Base-by-base conservation (phyloP, 2,888 invertebrate genomes). In the Cataglyphis cursor region DNA sequence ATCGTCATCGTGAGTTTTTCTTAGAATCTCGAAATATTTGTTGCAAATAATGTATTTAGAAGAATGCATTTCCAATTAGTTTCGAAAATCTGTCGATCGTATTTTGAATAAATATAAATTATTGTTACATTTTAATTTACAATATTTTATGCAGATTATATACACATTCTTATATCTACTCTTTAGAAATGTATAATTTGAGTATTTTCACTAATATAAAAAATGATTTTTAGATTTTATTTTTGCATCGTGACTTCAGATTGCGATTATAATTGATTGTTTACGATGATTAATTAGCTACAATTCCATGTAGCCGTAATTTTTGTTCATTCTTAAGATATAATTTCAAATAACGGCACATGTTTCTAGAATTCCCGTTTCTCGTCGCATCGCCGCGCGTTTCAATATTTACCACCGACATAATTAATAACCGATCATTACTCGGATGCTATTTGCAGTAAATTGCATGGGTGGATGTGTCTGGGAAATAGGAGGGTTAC, bases 371-470 rank as follows among this genome's bases (percentile, higher is more conserved):
- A 74, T 62, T 31, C 15, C 31, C 31, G 31, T 4, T 38, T 4
- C 66, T 41, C 57, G 5, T 72, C 24, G 51, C 75, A 64, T 65
- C 65, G 35, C 35, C 75, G 24, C 35, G 51, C 35, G 44, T 35
- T 51, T 62, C 64, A 64, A 38, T 70, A 78, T 70, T 59, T 21
- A 41, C 51, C 18, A 35, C n/a, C n/a, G n/a, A 66, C 66, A 28
- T 76, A 35, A 78, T 78, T 70, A 70, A 70, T 78, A 70, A 70
- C 12, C 12, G 72, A 70, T 59, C 15, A 66, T 51, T 44, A 24
- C 44, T 64, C 15, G 70, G 59, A 70, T 3, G n/a, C 18, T 51
- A 65, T 57, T 81, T 75, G 51, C 28, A 18, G 51, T 38, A 38
- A 38, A 35, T 31, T 44, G 31, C 18, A 38, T 2, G 24, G 18